phyloP scores from a whole-genome alignment of 2,888 invertebrate species.

The Oscheius myriophilus region DNA sequence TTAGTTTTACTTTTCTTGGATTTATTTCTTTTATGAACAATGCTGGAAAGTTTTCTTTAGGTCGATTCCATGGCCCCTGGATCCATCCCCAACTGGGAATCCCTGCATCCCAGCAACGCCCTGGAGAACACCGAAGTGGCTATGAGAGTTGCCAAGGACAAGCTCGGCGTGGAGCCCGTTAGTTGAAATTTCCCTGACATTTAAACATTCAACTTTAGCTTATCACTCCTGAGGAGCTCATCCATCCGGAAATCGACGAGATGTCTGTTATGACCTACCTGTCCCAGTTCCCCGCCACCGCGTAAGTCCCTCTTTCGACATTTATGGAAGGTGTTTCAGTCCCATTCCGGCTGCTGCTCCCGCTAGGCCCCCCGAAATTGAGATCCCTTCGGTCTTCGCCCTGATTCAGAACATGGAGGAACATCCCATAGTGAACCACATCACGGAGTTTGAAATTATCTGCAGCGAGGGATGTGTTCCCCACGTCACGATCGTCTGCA shows the following conservation, averaged over 20 bases:
- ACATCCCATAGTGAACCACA: conserved; percentile 37
- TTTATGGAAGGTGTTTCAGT: neutral
- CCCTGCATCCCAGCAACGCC: conserved; percentile 85
- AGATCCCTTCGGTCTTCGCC: conserved; percentile 43
- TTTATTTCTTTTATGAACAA: too few relatives aligned
- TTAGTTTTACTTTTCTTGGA: too few relatives aligned
- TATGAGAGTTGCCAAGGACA: conserved; percentile 88
- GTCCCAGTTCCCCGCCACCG: conserved; percentile 82
- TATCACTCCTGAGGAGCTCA: conserved; percentile 88
- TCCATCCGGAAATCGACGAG: conserved; percentile 89
- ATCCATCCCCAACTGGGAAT: conserved; percentile 87
- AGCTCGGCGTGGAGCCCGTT: conserved; percentile 86
- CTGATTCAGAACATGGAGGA: conserved; percentile 45
- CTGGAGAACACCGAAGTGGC: conserved; percentile 89
- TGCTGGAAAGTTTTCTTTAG: too few relatives aligned
- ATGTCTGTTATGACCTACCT: conserved; percentile 93
- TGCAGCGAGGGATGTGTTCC: conserved; percentile 15
- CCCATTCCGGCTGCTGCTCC: conserved; percentile 4
- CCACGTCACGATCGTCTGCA: conserved; percentile 4
- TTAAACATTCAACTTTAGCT: conserved; percentile 75
- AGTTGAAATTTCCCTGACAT: conserved; percentile 24
- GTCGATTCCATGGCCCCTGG: conserved; percentile 83
- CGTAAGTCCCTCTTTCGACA: conserved; percentile 7
- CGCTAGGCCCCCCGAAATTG: conserved; percentile 15
- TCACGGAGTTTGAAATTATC: conserved; percentile 31